These are phyloP conservation scores for Lamproptera curius DNA, from an alignment of 2,888 invertebrate genomes.

Conservation along the genomic window DNA sequence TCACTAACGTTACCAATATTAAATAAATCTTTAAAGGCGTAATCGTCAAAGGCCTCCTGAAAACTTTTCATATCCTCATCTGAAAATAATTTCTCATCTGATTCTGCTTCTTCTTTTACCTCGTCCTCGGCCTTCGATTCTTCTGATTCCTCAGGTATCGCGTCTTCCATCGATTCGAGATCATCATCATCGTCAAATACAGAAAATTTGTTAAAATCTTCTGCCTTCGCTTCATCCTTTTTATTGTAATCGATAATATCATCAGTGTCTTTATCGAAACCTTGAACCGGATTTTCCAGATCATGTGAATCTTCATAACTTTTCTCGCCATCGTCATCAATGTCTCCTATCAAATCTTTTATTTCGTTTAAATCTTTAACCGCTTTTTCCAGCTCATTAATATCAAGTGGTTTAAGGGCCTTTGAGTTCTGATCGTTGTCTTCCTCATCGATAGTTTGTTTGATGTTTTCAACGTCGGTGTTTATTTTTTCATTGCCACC, in stretches of 20 bases:
- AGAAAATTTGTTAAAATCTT: no score
- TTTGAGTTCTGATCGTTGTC: neutral
- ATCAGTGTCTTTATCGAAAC: conserved; percentile 9
- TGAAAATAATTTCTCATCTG: conserved; percentile 4
- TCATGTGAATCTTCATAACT: neutral
- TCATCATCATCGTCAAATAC: neutral
- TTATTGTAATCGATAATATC: conserved; percentile 5
- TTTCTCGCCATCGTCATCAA: neutral
- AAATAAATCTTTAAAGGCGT: conserved; percentile 43
- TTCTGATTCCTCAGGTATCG: conserved; percentile 23
- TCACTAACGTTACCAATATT: conserved; percentile 34
- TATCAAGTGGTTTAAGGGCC: neutral
- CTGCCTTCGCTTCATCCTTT: conserved; percentile 9
- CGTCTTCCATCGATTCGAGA: conserved; percentile 21
- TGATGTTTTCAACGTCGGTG: no score
- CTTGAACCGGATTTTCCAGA: conserved; percentile 1
- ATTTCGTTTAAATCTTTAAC: conserved; percentile 12
- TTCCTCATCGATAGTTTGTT: no score
- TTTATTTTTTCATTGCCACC: no score
- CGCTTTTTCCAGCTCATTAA: conserved; percentile 6
- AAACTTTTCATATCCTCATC: conserved; percentile 14
- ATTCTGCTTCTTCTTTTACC: conserved; percentile 17
- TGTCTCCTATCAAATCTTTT: conserved; percentile 6
- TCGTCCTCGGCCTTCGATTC: conserved; percentile 30
- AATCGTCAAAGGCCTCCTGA: conserved; percentile 36